Conservation (phyloP, 2,888 invertebrate genomes). For the Endomychus coccineus region DNA sequence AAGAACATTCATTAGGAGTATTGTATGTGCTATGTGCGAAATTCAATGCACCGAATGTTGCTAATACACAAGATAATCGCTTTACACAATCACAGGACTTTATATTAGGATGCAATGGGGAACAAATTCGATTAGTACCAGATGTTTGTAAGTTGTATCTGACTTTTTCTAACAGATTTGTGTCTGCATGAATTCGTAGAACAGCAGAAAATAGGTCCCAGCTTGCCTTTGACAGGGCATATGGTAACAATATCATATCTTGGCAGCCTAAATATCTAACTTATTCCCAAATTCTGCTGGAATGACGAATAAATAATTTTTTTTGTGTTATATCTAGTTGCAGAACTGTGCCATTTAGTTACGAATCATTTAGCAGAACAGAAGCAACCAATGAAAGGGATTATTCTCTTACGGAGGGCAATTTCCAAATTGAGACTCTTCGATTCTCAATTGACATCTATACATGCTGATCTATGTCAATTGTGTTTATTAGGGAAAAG, state of each 20-base stretch:
- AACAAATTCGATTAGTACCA: conserved; percentile 80
- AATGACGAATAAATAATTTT: conserved; percentile 8
- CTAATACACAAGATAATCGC: conserved; percentile 45
- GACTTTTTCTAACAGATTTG: no score
- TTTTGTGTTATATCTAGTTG: conserved; percentile 53
- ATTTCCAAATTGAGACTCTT: conserved; percentile 81
- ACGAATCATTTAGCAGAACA: conserved; percentile 71
- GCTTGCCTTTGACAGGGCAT: no score
- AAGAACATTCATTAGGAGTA: conserved; percentile 86
- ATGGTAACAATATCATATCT: no score
- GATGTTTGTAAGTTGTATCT: conserved; percentile 70
- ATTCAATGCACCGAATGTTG: conserved; percentile 51
- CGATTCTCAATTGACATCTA: conserved; percentile 85
- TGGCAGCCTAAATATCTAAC: no score
- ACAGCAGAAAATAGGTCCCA: no score
- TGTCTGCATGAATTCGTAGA: background rate
- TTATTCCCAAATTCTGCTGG: conserved; percentile 6
- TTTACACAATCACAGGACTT: conserved; percentile 80
- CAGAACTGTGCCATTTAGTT: conserved; percentile 80
- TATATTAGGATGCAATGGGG: conserved; percentile 77
- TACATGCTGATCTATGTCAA: conserved; percentile 91
- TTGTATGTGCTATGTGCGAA: conserved; percentile 79
- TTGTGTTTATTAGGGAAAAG: conserved; percentile 85
- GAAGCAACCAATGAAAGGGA: conserved; percentile 74
- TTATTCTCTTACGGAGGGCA: conserved; percentile 72